Percentiles rank a stretch among this genome's conserved stretches.
phyloP scores from a whole-genome alignment of 2,888 invertebrate genomes.

The Didymodactylos carnosus region DNA sequence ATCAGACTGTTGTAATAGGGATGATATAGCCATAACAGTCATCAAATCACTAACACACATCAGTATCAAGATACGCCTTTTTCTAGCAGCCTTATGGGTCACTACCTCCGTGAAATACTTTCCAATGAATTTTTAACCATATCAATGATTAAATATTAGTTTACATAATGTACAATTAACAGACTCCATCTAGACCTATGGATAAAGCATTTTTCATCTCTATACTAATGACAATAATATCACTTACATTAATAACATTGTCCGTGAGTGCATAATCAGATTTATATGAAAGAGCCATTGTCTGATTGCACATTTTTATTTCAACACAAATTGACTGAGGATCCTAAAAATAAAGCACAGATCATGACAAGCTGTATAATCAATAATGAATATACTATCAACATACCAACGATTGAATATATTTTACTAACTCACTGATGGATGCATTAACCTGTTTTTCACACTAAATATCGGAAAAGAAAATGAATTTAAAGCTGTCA shows the following conservation, averaged over 20 bases:
- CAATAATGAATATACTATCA: too few relatives aligned
- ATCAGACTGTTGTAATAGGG: too few relatives aligned
- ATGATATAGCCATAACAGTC: too few relatives aligned
- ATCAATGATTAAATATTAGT: background rate
- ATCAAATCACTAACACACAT: constrained; percentile 3
- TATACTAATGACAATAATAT: too few relatives aligned
- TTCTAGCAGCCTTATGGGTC: too few relatives aligned
- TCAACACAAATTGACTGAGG: background rate
- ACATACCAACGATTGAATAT: background rate
- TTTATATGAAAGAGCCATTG: too few relatives aligned
- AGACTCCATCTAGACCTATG: background rate
- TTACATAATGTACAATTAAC: constrained; percentile 12
- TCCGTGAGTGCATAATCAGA: too few relatives aligned
- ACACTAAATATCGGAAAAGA: background rate
- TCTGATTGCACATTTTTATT: background rate
- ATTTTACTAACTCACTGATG: background rate
- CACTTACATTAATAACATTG: background rate
- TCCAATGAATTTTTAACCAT: constrained; percentile 1
- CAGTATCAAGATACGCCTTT: background rate
- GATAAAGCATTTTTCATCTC: too few relatives aligned
- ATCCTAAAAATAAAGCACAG: background rate
- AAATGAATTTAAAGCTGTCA: background rate
- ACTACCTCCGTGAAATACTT: constrained; percentile 1
- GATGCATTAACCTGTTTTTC: background rate
- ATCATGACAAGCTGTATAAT: too few relatives aligned